A percentile compares a stretch with the other conserved stretches of the same genome.
Conservation (phyloP, 2,113 vertebrate genomes). For the Neogale vison region DNA sequence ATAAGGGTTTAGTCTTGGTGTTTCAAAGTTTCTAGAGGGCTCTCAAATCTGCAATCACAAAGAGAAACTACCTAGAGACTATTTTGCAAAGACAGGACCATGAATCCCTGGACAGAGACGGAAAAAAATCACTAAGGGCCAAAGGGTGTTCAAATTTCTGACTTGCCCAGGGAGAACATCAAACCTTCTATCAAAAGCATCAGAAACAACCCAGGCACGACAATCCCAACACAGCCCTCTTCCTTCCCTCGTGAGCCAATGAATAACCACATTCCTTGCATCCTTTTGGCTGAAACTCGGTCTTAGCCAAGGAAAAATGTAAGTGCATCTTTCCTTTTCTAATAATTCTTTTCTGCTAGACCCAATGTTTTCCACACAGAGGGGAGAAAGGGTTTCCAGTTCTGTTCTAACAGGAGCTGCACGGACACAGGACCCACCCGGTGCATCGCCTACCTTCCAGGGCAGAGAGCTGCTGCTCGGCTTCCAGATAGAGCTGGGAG, state of each 20-base stretch:
- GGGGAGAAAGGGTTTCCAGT: neutral
- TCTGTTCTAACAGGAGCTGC: rapidly evolving
- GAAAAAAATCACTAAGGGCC: neutral
- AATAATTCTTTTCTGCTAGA: neutral
- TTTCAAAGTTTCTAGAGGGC: neutral
- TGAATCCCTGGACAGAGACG: neutral
- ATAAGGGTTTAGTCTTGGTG: neutral
- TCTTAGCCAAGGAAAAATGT: neutral
- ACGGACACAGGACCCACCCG: rapidly evolving
- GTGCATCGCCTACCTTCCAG: conserved; percentile 86
- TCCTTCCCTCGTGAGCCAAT: neutral
- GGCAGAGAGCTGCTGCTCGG: conserved; percentile 89
- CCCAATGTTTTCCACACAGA: no score
- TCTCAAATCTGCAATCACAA: neutral
- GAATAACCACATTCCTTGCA: neutral
- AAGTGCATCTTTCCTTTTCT: neutral
- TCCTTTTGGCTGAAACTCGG: neutral
- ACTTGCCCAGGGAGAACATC: neutral
- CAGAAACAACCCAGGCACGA: neutral
- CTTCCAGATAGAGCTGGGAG: conserved; percentile 96
- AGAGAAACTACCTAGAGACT: neutral
- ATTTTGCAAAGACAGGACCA: neutral
- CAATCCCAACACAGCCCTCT: rapidly evolving
- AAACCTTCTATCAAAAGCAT: neutral
- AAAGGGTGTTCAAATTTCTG: neutral